Percentiles rank a stretch among this genome's conserved stretches.
Evolutionary conservation across 30 jellyfish, hydroid and myxozoan species (phyloP).

Genomic region (Haliclystus octoradiatus): DNA sequence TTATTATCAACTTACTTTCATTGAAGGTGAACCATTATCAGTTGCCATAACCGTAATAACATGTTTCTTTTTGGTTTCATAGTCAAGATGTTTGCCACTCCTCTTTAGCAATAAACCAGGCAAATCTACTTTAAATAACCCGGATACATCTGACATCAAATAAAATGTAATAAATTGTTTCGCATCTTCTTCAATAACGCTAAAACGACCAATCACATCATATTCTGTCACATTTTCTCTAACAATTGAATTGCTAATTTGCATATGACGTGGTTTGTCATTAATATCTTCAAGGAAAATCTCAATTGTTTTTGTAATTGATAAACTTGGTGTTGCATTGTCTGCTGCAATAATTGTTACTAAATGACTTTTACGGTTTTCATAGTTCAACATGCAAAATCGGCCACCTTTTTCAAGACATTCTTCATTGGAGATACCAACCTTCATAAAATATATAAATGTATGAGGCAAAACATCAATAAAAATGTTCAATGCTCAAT

Average conservation of each 20-base stretch:
- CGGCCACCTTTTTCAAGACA: conserved; percentile 56
- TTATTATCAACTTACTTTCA: conserved; percentile 19
- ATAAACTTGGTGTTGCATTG: conserved; percentile 42
- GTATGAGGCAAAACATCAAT: neutral
- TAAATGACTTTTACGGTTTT: conserved; percentile 10
- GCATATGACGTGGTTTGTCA: conserved; percentile 63
- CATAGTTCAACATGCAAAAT: conserved; percentile 53
- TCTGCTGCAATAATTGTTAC: conserved; percentile 46
- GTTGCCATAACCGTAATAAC: conserved; percentile 40
- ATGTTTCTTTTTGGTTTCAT: conserved; percentile 45
- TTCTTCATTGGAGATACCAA: conserved; percentile 36
- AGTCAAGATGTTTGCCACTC: conserved; percentile 26
- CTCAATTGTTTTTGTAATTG: conserved; percentile 17
- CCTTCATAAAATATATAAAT: conserved; percentile 19
- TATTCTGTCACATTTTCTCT: conserved; percentile 62
- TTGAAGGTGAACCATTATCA: conserved; percentile 65
- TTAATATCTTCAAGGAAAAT: conserved; percentile 33
- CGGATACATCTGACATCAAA: conserved; percentile 41
- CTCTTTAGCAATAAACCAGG: conserved; percentile 30
- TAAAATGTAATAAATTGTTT: conserved; percentile 38
- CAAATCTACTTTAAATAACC: conserved; percentile 25
- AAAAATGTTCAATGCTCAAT: too few species aligned
- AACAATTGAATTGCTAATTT: conserved; percentile 35
- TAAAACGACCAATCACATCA: conserved; percentile 39
- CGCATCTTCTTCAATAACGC: conserved; percentile 63